phyloP scores from a whole-genome alignment of 2,113 vertebrate genomes.

The Megaceryle torquata region DNA sequence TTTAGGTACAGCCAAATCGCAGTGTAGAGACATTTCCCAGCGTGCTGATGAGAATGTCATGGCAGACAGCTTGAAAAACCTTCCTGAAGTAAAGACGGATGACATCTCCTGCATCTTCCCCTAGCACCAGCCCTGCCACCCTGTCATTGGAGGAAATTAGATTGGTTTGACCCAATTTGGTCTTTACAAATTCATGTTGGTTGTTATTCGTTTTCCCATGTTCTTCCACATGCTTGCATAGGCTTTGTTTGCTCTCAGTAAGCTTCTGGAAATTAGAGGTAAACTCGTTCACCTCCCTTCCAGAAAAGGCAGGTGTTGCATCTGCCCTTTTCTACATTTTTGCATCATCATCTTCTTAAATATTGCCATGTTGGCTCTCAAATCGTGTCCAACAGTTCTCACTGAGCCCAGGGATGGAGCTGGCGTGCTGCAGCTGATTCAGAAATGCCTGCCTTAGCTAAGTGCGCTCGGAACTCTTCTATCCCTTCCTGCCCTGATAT shows the following conservation, averaged over 20 bases:
- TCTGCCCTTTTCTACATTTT: neutral
- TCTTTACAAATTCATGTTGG: neutral
- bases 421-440: rapidly evolving
- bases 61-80: neutral
- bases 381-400: rapidly evolving
- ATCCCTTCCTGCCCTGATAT: neutral
- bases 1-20: neutral
- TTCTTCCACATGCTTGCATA: neutral
- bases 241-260: neutral
- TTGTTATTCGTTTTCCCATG: neutral
- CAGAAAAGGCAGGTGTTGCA: neutral
- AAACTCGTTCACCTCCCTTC: neutral
- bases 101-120: neutral
- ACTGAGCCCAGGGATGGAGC: neutral
- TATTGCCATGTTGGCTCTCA: rapidly evolving
- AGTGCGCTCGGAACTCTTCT: neutral
- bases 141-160: neutral
- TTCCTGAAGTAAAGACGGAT: slow-evolving; percentile 1
- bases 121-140: neutral
- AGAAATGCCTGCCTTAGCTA: neutral
- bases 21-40: neutral
- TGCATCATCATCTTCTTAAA: neutral
- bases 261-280: neutral
- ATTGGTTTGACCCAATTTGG: slow-evolving; percentile 40
- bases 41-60: neutral